Evolutionary conservation across 1,140 invertebrate species (phyloP), one percentile per base, ranked within the genome.

Genomic region (Pseudomyrmex gracilis): DNA sequence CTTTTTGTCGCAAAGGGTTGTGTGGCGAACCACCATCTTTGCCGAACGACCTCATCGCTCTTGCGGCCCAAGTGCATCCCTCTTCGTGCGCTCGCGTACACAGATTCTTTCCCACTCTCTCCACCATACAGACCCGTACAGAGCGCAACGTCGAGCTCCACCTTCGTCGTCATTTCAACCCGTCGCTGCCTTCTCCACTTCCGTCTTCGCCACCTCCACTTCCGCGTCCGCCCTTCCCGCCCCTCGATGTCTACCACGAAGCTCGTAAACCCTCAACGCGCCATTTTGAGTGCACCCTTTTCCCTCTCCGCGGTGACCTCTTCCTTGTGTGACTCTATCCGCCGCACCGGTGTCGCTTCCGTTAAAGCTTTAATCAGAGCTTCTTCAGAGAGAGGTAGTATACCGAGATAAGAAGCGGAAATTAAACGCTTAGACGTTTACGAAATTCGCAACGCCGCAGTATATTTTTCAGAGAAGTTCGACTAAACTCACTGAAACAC

Each of bases 261-360:
- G 17, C 55, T 47, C 85, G 73, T 57, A 70, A 76, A 45, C 76
- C 13, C 34, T 34, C 53, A 12, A 22, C 53, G 66, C 76, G 85
- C 85, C 86, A 87, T 88, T 88, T 88, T 88, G 77, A 77, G 15
- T 49, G 55, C 43, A 60, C 20, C 22, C 68, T 85, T 85, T 70
- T 67, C 24, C 43, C 15, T 34, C 57, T 12, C 58, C 17, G 2
- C 61, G 10, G 22, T 53, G 51, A 66, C 22, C 76, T 70, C 58
- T 80, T 70, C 34, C 49, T 47, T 17, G 58, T 22, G 47, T 15
- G 71, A 66, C 15, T 15, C 51, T 47, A 43, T 22, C 22, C 20
- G 34, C 34, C 34, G 34, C 80, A 34, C 34, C 47, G 34, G 13
- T 80, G 1, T 20, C 45, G 10, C 47, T 60, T 64, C 55, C 64